These are phyloP conservation scores for Buphagus erythrorhynchus DNA, from an alignment of 2,797 vertebrate species.

Conservation along the genomic window DNA sequence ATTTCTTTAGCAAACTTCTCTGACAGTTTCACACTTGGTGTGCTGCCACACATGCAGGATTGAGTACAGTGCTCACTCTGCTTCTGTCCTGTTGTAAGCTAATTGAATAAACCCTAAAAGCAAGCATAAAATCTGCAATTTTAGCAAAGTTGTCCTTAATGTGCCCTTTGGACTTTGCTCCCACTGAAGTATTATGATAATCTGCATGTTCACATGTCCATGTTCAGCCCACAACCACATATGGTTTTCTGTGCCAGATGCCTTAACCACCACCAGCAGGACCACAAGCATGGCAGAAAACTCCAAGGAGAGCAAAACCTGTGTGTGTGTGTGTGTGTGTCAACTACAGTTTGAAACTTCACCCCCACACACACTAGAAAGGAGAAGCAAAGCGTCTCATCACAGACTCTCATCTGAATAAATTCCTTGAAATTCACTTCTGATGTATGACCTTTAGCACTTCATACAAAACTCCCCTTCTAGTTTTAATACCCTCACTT, in stretches of 20 bases:
- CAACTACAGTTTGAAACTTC: neutral
- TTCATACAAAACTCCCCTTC: neutral
- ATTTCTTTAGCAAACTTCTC: neutral
- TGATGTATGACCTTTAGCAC: neutral
- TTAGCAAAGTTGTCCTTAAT: neutral
- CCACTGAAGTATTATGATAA: neutral
- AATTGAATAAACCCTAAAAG: neutral
- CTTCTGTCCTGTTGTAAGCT: neutral
- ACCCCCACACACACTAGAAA: neutral
- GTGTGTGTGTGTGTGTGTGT: rapidly evolving
- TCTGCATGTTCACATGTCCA: neutral
- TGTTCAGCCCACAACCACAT: neutral
- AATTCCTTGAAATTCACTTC: neutral
- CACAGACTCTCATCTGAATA: neutral
- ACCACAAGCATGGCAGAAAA: rapidly evolving
- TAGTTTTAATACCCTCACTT: neutral
- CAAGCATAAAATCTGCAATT: neutral
- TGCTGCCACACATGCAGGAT: neutral
- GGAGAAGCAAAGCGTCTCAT: neutral
- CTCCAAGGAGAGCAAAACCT: neutral
- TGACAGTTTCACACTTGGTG: neutral
- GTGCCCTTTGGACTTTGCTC: neutral
- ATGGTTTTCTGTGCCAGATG: neutral
- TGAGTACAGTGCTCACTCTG: neutral
- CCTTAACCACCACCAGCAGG: neutral